Evolutionary conservation across 2,113 vertebrate species (phyloP).

Genomic region (Neolamprologus sp.): DNA sequence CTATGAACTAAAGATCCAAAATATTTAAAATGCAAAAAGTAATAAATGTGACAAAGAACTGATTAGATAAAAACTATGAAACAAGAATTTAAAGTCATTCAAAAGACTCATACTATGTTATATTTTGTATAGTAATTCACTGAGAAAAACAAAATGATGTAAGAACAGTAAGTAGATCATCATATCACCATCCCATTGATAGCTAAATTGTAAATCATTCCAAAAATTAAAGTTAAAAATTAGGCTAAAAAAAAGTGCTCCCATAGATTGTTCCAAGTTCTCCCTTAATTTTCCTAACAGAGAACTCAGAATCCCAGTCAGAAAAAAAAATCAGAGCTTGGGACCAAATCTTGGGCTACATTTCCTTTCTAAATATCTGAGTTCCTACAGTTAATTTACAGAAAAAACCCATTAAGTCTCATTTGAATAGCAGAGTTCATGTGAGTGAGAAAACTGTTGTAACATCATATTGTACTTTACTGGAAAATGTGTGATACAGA

Average conservation of each 20-base stretch:
- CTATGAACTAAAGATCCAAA: not conserved
- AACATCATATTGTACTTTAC: not conserved
- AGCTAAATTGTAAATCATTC: not conserved
- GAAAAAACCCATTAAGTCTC: accelerated
- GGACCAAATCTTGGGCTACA: not conserved
- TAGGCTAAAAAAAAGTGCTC: not conserved
- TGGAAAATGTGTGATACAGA: not conserved
- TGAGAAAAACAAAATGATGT: not conserved
- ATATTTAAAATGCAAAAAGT: not conserved
- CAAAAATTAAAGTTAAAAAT: not conserved
- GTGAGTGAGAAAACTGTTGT: not conserved
- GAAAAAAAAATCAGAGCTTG: not conserved
- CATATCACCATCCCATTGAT: not conserved
- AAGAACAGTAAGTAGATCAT: not conserved
- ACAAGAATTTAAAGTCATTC: not conserved
- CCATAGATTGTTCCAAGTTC: not conserved
- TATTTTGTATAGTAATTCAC: not conserved
- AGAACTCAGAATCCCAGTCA: not conserved
- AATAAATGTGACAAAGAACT: not conserved
- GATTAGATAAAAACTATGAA: not conserved
- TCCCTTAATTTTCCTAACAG: not conserved
- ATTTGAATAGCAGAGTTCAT: not conserved
- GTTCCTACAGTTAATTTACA: not conserved
- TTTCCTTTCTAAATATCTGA: not conserved
- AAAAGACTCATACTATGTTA: accelerated